phyloP scores from a whole-genome alignment of 2,797 vertebrate species.

The Pelochelys cantorii region DNA sequence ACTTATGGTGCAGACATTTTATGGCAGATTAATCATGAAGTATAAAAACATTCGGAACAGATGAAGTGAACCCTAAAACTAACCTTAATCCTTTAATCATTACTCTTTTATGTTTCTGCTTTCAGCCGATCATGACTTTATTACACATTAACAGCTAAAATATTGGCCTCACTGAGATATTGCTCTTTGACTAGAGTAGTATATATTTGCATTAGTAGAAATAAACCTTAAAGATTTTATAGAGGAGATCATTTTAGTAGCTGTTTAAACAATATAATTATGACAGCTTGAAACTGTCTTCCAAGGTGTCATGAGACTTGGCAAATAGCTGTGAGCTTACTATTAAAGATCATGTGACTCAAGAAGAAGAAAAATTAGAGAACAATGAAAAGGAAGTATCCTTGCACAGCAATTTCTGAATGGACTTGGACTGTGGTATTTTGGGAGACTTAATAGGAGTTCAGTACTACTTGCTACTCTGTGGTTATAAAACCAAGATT shows the following conservation, averaged over 20 bases:
- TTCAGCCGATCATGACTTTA: not conserved
- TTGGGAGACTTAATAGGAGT: not conserved
- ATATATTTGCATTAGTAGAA: not conserved
- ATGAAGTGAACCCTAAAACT: not conserved
- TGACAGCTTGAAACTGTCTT: not conserved
- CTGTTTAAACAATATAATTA: not conserved
- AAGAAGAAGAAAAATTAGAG: not conserved
- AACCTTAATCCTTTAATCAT: not conserved
- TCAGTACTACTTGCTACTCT: not conserved
- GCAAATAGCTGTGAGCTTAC: not conserved
- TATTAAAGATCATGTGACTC: not conserved
- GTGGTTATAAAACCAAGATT: not conserved
- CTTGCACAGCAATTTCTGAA: conserved; percentile 5
- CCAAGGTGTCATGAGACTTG: not conserved
- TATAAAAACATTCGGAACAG: not conserved
- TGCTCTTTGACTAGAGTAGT: not conserved
- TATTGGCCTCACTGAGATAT: not conserved
- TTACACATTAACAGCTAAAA: not conserved
- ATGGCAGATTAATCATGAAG: not conserved
- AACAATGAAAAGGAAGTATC: not conserved
- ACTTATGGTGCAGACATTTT: not conserved
- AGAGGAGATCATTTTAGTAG: not conserved
- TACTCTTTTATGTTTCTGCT: not conserved
- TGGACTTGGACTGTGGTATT: conserved; percentile 23
- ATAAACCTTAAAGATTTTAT: not conserved